phyloP scores from a whole-genome alignment of 2,113 vertebrate species.

The Malurus cyaneus region DNA sequence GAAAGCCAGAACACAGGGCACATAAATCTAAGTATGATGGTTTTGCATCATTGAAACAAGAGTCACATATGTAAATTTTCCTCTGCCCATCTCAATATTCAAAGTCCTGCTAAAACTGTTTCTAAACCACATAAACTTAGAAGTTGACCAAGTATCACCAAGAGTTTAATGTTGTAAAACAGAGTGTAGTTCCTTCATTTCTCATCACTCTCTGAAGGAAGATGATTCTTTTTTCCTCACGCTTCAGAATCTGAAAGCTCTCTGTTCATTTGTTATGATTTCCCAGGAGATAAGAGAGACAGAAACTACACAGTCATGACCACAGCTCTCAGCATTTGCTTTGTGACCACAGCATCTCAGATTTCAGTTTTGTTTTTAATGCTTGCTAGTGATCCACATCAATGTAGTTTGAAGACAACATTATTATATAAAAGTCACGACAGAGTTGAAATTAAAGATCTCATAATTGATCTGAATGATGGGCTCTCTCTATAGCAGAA shows the following conservation, averaged over 20 bases:
- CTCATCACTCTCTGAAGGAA: neutral
- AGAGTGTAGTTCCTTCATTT: neutral
- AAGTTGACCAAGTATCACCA: neutral
- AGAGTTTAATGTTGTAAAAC: neutral
- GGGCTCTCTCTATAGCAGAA: conserved; percentile 48
- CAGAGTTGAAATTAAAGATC: conserved; percentile 63
- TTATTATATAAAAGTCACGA: conserved; percentile 51
- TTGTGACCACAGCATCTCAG: conserved; percentile 2
- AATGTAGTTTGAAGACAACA: conserved; percentile 47
- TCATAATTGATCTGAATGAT: conserved; percentile 36
- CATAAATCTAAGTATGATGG: neutral
- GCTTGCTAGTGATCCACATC: conserved; percentile 54
- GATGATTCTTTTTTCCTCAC: neutral
- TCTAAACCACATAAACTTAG: neutral
- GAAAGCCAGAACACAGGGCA: neutral
- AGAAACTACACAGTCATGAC: neutral
- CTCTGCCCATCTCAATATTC: neutral
- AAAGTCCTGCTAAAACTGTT: neutral
- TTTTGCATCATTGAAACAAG: neutral
- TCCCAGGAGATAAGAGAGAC: conserved; percentile 8
- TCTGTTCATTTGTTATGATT: neutral
- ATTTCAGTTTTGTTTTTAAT: conserved; percentile 48
- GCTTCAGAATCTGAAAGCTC: neutral
- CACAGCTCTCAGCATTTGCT: neutral
- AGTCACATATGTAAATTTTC: neutral